phyloP scores from a whole-genome alignment of 2,888 invertebrate genomes.

The Tetanocera ferruginea region DNA sequence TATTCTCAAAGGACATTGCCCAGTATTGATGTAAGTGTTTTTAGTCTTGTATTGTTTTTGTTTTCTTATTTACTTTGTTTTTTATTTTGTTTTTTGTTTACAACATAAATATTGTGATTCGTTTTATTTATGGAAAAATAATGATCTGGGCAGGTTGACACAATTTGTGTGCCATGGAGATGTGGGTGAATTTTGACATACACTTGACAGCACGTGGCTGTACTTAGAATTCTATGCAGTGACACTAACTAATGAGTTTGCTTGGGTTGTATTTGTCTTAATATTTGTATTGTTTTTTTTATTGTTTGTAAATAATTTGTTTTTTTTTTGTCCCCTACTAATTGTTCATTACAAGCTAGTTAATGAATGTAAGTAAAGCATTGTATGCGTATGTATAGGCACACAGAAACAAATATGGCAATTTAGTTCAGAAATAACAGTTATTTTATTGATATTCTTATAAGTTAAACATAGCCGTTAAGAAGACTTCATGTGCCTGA shows the following conservation, averaged over 20 bases:
- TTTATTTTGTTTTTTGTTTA: not conserved
- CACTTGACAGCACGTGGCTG: not conserved
- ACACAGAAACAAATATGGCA: too few relatives aligned
- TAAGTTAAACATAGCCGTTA: too few relatives aligned
- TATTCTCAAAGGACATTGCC: not conserved
- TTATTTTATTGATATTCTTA: too few relatives aligned
- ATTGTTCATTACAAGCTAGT: not conserved
- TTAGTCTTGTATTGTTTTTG: not conserved
- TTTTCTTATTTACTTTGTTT: too few relatives aligned
- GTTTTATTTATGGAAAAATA: too few relatives aligned
- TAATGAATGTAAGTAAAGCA: not conserved
- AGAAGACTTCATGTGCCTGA: too few relatives aligned
- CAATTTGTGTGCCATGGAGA: not conserved
- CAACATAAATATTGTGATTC: not conserved
- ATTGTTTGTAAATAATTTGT: not conserved
- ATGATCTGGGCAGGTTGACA: too few relatives aligned
- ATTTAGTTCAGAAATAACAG: too few relatives aligned
- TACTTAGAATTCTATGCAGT: not conserved
- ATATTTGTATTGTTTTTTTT: not conserved
- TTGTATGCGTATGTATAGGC: too few relatives aligned
- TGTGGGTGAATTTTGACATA: not conserved
- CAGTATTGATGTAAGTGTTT: not conserved
- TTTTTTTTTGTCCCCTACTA: not conserved
- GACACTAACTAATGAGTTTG: slow-evolving; percentile 7
- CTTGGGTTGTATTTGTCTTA: not conserved